phyloP scores from a whole-genome alignment of 2,888 invertebrate species.

The Sinohyriopsis cumingii region DNA sequence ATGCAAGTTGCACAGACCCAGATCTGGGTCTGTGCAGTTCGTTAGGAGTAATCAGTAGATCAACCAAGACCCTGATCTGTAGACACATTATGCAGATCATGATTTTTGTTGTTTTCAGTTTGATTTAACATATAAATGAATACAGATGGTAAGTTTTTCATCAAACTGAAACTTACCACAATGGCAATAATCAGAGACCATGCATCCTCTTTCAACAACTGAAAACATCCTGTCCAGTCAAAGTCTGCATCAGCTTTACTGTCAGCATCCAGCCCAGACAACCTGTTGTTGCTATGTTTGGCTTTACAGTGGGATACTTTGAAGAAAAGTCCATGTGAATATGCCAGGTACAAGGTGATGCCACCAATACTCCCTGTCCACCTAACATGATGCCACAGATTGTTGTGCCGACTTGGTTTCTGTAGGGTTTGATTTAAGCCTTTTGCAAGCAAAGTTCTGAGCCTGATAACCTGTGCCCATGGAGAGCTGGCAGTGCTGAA shows the following conservation, averaged over 20 bases:
- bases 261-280: conserved; percentile 9
- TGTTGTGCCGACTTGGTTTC: too few relatives aligned
- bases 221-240: conserved; percentile 84
- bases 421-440: too few relatives aligned
- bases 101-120: too few relatives aligned
- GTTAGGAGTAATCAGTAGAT: too few relatives aligned
- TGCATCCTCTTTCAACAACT: conserved; percentile 83
- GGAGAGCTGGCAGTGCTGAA: too few relatives aligned
- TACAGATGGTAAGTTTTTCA: not conserved
- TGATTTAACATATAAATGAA: not conserved
- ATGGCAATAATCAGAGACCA: conserved; percentile 85
- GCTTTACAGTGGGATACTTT: conserved; percentile 16
- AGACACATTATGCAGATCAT: not conserved
- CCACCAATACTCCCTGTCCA: too few relatives aligned
- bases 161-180: conserved; percentile 77
- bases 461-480: too few relatives aligned
- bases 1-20: not conserved
- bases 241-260: conserved; percentile 75
- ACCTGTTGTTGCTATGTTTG: conserved; percentile 6
- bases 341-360: too few relatives aligned
- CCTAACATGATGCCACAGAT: too few relatives aligned
- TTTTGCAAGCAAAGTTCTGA: too few relatives aligned
- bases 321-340: too few relatives aligned
- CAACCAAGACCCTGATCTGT: not conserved
- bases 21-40: not conserved